Evolutionary conservation across 2,888 invertebrate species (phyloP).

Genomic region (Saturnia pavonia): DNA sequence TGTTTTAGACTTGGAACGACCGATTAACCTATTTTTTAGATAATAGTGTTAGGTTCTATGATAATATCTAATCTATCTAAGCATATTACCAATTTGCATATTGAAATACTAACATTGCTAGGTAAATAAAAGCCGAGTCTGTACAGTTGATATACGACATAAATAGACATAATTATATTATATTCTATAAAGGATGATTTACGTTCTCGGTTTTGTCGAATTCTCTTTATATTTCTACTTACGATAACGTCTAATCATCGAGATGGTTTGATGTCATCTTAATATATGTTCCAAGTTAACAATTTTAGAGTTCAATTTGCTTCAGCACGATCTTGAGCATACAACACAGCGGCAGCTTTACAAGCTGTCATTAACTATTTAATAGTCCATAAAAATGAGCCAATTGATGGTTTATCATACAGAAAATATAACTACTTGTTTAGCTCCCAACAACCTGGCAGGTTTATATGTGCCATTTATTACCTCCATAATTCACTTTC

Average conservation of each 20-base stretch:
- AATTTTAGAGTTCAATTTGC: background rate
- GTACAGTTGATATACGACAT: background rate
- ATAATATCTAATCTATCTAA: no score
- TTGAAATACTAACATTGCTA: no score
- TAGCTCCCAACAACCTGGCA: background rate
- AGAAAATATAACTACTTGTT: conserved; percentile 1
- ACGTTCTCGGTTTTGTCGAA: background rate
- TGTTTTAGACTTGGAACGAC: no score
- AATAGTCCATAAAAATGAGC: conserved; percentile 2
- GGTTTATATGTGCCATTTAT: background rate
- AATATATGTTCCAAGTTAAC: background rate
- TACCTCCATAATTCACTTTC: background rate
- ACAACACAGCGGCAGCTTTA: background rate
- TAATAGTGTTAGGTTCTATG: no score
- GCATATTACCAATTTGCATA: no score
- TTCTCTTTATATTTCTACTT: background rate
- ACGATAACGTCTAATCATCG: background rate
- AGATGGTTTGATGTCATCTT: background rate
- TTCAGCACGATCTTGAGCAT: background rate
- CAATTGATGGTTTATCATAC: conserved; percentile 11
- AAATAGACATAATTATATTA: background rate
- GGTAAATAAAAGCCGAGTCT: no score
- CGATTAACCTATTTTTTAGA: no score
- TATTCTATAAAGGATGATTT: background rate
- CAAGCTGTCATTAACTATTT: conserved; percentile 1